Percentiles rank a stretch among this genome's conserved stretches.
Conservation (phyloP, 2,888 invertebrate species). For the Oscheius onirici region DNA sequence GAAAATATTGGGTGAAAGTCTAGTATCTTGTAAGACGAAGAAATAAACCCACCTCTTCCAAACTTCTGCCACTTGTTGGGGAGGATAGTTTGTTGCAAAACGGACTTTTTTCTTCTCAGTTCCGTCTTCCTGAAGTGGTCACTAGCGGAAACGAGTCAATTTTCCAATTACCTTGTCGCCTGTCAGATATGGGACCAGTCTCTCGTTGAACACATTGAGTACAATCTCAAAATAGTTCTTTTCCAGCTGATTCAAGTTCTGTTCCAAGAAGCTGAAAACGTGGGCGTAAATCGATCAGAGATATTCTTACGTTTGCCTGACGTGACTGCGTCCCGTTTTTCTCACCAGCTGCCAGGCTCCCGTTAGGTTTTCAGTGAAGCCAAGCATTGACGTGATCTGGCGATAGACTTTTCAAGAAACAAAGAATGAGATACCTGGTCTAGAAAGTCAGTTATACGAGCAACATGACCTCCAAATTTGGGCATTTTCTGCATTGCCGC, state of each 20-base stretch:
- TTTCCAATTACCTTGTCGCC: slow-evolving; percentile 61
- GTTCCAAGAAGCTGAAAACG: slow-evolving; percentile 63
- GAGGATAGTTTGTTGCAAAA: slow-evolving; percentile 64
- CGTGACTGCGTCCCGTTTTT: slow-evolving; percentile 68
- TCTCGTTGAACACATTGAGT: slow-evolving; percentile 59
- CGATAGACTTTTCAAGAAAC: not conserved
- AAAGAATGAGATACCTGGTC: slow-evolving; percentile 58
- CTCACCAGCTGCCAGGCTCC: slow-evolving; percentile 70
- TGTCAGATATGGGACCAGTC: slow-evolving; percentile 66
- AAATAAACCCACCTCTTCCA: slow-evolving; percentile 62
- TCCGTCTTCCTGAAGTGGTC: slow-evolving; percentile 34
- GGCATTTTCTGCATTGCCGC: slow-evolving; percentile 69
- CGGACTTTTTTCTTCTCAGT: slow-evolving; percentile 62
- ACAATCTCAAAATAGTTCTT: slow-evolving; percentile 70
- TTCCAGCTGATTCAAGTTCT: slow-evolving; percentile 68
- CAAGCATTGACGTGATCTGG: slow-evolving; percentile 69
- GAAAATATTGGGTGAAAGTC: no score
- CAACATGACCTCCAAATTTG: slow-evolving; percentile 69
- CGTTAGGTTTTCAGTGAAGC: slow-evolving; percentile 68
- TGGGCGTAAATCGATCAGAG: not conserved
- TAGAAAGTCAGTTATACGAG: slow-evolving; percentile 65
- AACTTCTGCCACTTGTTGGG: slow-evolving; percentile 56
- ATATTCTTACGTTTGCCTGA: slow-evolving; percentile 40
- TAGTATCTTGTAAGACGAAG: not conserved
- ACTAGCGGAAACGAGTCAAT: not conserved